Evolutionary conservation across 2,888 invertebrate genomes (phyloP), one percentile per base, ranked within the genome.

Genomic region (Argynnis bischoffii): DNA sequence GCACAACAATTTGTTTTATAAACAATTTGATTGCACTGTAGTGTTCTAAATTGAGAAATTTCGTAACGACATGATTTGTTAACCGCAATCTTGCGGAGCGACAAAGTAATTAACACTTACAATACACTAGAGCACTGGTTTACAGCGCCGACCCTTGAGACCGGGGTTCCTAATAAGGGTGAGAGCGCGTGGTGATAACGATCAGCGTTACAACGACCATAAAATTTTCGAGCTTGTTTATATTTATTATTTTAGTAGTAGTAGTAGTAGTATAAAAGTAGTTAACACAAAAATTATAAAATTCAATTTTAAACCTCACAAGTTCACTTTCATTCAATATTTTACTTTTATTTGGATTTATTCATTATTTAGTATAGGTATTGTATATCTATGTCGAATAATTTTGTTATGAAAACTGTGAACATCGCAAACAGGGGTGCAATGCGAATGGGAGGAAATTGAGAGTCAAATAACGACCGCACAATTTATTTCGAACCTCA

Each of bases 101-200:
- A 89, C 90, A 88, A 87, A 89, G 88, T 89, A 90, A 90, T 92
- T 90, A 91, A 89, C 90, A 90, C 88, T 89, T 87, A 67, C 87
- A 86, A 89, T 89, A 88, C 84, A 87, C 86, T 84, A 80, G 83
- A 87, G 87, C 81, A 79, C 81, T 83, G 85, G 85, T 89, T 88
- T 88, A 84, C 86, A 81, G 77, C 79, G 78, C 81, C 83, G 83
- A 86, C 87, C 86, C 88, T 86, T 78, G 78, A 82, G 80, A 80
- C 79, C 78, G 76, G 81, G 79, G 76, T 47, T 75, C 75, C 82
- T 85, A 87, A 88, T 84, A 82, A 83, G 83, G 81, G 81, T 83
- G 82, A 63, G 70, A 81, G 81, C 75, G 79, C 77, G 78, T 79
- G 78, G 79, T 81, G 82, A 84, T 87, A 86, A 85, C 79, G 81